Conservation (phyloP, 2,888 invertebrate species). For the Linnaemya tessellans region DNA sequence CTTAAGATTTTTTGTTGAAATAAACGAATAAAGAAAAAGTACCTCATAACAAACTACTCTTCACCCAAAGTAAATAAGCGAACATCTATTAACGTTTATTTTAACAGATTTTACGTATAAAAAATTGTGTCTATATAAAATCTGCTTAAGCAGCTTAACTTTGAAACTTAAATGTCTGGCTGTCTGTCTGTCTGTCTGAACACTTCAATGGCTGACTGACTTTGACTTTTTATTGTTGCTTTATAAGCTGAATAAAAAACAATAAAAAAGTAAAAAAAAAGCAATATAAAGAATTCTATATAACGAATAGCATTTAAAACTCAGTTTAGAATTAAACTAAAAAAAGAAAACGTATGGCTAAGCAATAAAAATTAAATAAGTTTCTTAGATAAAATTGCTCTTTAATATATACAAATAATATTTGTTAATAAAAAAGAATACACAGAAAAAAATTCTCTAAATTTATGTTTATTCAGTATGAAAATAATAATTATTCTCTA, state of each 20-base stretch:
- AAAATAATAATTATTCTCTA: too few relatives aligned
- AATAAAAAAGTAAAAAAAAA: not conserved
- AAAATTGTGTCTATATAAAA: conserved; percentile 32
- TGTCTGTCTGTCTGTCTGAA: conserved; percentile 42
- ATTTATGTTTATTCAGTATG: too few relatives aligned
- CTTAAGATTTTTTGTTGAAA: too few relatives aligned
- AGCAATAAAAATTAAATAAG: conserved; percentile 4
- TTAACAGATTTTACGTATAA: conserved; percentile 10
- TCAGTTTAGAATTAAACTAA: conserved; percentile 42
- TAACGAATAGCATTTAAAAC: conserved; percentile 5
- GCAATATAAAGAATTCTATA: conserved; percentile 28
- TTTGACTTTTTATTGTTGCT: conserved; percentile 63
- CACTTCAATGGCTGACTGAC: conserved; percentile 55
- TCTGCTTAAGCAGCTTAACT: conserved; percentile 70
- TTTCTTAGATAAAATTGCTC: conserved; percentile 6
- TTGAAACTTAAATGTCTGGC: conserved; percentile 44
- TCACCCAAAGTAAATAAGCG: not conserved
- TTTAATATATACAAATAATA: not conserved
- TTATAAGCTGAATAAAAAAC: conserved; percentile 22
- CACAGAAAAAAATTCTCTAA: not conserved
- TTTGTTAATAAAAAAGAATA: not conserved
- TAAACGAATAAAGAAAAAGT: not conserved
- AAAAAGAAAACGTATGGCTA: not conserved
- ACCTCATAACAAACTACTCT: not conserved
- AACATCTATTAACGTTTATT: not conserved